Evolutionary conservation across 2,113 vertebrate genomes (phyloP).

Genomic region (Antidorcas marsupialis): DNA sequence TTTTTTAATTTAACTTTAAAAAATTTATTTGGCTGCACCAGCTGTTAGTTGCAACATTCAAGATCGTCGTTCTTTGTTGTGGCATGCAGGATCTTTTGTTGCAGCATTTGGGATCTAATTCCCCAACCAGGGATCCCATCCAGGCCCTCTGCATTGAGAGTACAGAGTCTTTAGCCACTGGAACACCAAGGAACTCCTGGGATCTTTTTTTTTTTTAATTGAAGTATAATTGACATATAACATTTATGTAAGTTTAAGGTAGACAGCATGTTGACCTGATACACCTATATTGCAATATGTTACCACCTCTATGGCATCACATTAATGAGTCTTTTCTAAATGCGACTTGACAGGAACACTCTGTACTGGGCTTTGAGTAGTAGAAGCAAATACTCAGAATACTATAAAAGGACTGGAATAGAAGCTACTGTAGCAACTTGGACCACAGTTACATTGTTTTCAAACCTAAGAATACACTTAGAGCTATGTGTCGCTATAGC

Average conservation of each 20-base stretch:
- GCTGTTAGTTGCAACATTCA: background rate
- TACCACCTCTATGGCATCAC: background rate
- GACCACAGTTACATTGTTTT: background rate
- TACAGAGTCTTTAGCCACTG: background rate
- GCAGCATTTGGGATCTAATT: background rate
- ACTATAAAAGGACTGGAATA: background rate
- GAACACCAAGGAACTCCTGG: background rate
- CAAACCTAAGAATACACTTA: background rate
- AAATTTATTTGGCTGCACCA: background rate
- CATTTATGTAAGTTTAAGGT: background rate
- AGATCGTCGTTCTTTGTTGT: background rate
- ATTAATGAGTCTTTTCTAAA: background rate
- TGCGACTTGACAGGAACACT: background rate
- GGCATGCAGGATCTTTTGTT: background rate
- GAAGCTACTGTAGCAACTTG: background rate
- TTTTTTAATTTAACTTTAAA: background rate
- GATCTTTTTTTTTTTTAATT: background rate
- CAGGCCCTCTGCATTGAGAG: background rate
- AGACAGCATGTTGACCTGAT: background rate
- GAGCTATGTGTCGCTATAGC: background rate
- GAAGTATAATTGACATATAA: background rate
- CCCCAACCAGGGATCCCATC: background rate
- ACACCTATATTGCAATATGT: background rate
- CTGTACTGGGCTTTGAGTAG: background rate
- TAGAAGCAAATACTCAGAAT: background rate